phyloP scores from a whole-genome alignment of 2,113 vertebrate species.

The Lycocorax pyrrhopterus region DNA sequence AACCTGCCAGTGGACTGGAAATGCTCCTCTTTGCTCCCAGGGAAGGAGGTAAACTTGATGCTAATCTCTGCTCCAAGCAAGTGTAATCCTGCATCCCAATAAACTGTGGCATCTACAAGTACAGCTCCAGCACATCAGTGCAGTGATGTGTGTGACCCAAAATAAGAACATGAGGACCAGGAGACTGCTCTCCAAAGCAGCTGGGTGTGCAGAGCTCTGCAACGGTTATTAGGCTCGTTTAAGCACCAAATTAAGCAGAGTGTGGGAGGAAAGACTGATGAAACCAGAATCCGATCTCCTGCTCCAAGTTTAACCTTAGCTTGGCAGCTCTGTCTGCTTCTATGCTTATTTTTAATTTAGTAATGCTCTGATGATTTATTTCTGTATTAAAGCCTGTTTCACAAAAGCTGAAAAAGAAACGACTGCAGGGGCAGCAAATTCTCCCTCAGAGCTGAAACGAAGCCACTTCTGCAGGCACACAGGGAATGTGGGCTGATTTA shows the following conservation, averaged over 20 bases:
- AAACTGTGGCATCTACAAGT: background rate
- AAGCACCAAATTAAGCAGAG: constrained; percentile 43
- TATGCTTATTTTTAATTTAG: constrained; percentile 14
- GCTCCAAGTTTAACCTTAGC: constrained; percentile 45
- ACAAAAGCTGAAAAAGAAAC: background rate
- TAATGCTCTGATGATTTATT: constrained; percentile 33
- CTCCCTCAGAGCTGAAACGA: background rate
- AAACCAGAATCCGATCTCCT: constrained; percentile 5
- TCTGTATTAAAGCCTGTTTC: background rate
- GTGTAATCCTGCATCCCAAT: background rate
- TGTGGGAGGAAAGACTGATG: constrained; percentile 26
- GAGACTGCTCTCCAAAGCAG: constrained; percentile 17
- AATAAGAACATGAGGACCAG: background rate
- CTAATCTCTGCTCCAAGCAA: background rate
- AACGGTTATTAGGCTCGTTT: constrained; percentile 1
- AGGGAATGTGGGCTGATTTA: background rate
- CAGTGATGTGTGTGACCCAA: background rate
- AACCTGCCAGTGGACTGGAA: background rate
- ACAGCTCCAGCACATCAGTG: background rate
- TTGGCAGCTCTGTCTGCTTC: background rate
- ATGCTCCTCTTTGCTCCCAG: background rate
- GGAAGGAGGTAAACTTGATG: background rate
- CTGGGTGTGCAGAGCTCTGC: constrained; percentile 19
- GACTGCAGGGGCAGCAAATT: background rate
- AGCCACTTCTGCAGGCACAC: background rate